Evolutionary conservation across 1,140 invertebrate species (phyloP), one percentile per base, ranked within the genome.

Genomic region (Neoseiulus cucumeris): DNA sequence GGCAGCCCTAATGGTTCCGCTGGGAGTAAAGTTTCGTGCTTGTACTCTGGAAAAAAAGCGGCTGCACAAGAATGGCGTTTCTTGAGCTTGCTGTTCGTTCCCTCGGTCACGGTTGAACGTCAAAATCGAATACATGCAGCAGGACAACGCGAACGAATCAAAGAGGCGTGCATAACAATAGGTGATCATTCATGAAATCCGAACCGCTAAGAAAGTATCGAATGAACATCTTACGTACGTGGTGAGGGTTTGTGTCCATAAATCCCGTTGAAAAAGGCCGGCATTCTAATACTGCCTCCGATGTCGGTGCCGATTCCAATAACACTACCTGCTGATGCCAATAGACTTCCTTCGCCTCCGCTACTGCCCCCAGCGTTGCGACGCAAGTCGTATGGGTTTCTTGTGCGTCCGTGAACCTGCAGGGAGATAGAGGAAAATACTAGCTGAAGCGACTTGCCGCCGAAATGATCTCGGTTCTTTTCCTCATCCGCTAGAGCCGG

Each of bases 241-340:
- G 83, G 83, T 0, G 88, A 85, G 14, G 91, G 88, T 75, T 95
- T 96, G 74, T 97, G 91, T 7, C 92, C 93, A 76, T 92, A 97
- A 59, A 97, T 82, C 44, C 94, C 93, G 77, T 91, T 93, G 73
- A 96, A 97, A 71, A 87, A 91, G 12, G 86, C 80, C 0, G 93
- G 93, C 83, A 98, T 91, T 30, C 94, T 82, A 71, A 96, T 93
- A 12, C 90, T 94, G 0, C 94, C 94, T 2, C 91, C 93, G 66
- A 98, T 93, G 74, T 98, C 93, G 0, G 91, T 92, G 47, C 92
- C 89, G 45, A 98, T 76, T 1, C 92, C 89, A 70, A 97, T 82
- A 12, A 90, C 84, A 29, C 84, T 82, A 33, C 86, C 89, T 69
- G 82, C 84, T 4, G 87, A 82, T 9, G 87, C 80, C 18, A 88